Percentiles rank a stretch among this genome's conserved stretches.
phyloP scores from a whole-genome alignment of 2,797 vertebrate species.

The Lycodopsis pacificus region DNA sequence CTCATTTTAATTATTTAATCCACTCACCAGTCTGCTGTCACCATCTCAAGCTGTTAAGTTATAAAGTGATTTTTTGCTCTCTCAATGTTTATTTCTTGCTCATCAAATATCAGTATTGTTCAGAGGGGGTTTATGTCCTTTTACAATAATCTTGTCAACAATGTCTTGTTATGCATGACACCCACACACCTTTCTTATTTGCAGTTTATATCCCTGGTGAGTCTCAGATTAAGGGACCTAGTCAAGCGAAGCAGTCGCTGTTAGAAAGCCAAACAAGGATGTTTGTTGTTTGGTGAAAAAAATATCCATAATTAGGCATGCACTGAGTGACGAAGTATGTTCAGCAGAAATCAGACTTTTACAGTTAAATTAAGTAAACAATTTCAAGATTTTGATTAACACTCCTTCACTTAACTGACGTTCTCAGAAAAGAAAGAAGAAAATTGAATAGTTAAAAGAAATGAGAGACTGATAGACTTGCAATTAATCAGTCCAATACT shows the following conservation, averaged over 20 bases:
- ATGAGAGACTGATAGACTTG: slow-evolving; percentile 7
- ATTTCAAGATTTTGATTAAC: not conserved
- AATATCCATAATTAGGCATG: slow-evolving; percentile 23
- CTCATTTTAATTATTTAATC: slow-evolving; percentile 51
- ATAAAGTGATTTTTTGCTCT: not conserved
- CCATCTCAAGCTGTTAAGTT: slow-evolving; percentile 12
- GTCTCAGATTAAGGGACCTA: slow-evolving; percentile 13
- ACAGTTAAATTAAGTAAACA: not conserved
- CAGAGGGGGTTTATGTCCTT: slow-evolving; percentile 2
- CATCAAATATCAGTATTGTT: slow-evolving; percentile 7
- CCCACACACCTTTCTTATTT: not conserved
- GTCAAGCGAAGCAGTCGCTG: slow-evolving; percentile 8
- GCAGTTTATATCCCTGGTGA: not conserved
- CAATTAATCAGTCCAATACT: slow-evolving; percentile 25
- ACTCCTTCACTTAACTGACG: not conserved
- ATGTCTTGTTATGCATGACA: not conserved
- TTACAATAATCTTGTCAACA: not conserved
- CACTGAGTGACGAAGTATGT: not conserved
- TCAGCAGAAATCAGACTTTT: not conserved
- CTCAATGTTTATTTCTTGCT: not conserved
- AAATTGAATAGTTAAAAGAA: not conserved
- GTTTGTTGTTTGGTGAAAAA: slow-evolving; percentile 11
- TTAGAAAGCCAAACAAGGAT: slow-evolving; percentile 6
- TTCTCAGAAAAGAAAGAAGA: not conserved
- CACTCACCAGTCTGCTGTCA: slow-evolving; percentile 30